phyloP scores from a whole-genome alignment of 2,797 vertebrate genomes.

The Clarias fuscus region DNA sequence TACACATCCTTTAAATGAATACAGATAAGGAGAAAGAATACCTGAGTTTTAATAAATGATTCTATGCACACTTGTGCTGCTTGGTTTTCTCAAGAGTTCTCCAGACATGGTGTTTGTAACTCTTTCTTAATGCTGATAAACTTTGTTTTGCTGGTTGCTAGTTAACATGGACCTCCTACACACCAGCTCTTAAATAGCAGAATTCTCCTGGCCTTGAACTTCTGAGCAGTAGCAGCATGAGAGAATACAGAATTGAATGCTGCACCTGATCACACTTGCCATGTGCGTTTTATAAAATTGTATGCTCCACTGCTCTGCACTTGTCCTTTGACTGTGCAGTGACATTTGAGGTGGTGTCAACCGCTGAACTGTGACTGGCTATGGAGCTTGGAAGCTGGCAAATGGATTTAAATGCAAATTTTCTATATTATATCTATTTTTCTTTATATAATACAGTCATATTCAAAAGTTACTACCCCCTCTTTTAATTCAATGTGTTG shows the following conservation, averaged over 20 bases:
- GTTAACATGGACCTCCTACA: slow-evolving; percentile 19
- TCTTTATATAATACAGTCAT: too few relatives aligned
- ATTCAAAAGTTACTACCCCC: too few relatives aligned
- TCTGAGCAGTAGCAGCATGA: slow-evolving; percentile 4
- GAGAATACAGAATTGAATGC: neutral
- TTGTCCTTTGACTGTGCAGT: neutral
- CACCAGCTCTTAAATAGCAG: neutral
- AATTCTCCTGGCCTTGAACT: slow-evolving; percentile 10
- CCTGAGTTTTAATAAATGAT: neutral
- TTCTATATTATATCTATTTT: neutral
- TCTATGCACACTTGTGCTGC: neutral
- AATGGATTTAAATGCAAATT: neutral
- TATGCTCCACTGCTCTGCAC: neutral
- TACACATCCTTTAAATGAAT: neutral
- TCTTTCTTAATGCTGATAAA: neutral
- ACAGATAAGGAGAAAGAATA: neutral
- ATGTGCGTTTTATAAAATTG: neutral
- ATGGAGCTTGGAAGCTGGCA: neutral
- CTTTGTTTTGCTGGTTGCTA: slow-evolving; percentile 5
- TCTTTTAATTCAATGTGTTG: too few relatives aligned
- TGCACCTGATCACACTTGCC: neutral
- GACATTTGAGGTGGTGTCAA: neutral
- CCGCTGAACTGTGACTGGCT: neutral
- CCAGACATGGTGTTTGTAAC: neutral
- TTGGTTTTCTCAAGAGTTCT: neutral